Percentiles rank a stretch among this genome's conserved stretches.
phyloP scores from a whole-genome alignment of 1,140 invertebrate species.

The Archegozetes longisetosus region DNA sequence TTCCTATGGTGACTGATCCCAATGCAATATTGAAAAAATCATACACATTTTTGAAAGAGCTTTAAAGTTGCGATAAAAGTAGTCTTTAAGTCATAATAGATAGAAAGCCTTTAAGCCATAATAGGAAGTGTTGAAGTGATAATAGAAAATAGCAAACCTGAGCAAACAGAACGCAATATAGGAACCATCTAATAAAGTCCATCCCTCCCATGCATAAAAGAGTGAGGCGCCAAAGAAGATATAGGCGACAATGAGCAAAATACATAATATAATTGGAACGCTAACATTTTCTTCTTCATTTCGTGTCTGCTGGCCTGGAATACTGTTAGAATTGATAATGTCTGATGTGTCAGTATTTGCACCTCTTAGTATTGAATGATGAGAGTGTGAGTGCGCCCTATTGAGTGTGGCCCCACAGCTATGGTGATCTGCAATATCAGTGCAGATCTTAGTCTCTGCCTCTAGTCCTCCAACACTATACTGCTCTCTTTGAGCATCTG shows the following conservation, averaged over 20 bases:
- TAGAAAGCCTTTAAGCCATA: too few species aligned
- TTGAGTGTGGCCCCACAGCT: background rate
- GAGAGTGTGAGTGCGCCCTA: background rate
- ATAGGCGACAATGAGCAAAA: conserved; percentile 22
- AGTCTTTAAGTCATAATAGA: too few species aligned
- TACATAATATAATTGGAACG: conserved; percentile 23
- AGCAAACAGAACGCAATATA: conserved; percentile 24
- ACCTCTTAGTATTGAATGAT: background rate
- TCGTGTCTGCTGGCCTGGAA: background rate
- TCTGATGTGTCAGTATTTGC: background rate
- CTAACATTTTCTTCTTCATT: conserved; percentile 7
- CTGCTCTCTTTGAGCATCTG: background rate
- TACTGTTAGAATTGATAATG: background rate
- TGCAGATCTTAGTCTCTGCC: conserved; percentile 4
- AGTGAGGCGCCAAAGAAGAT: conserved; percentile 28
- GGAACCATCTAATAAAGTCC: conserved; percentile 30
- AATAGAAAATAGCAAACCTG: too few species aligned
- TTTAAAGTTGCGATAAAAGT: too few species aligned
- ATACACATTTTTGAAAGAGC: too few species aligned
- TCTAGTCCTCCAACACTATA: background rate
- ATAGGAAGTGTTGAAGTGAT: too few species aligned
- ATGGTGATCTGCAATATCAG: background rate
- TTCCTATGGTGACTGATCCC: too few species aligned
- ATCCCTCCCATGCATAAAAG: conserved; percentile 31
- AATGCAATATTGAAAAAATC: too few species aligned